phyloP scores from a whole-genome alignment of 1,140 invertebrate species.

The Adelges cooleyi region DNA sequence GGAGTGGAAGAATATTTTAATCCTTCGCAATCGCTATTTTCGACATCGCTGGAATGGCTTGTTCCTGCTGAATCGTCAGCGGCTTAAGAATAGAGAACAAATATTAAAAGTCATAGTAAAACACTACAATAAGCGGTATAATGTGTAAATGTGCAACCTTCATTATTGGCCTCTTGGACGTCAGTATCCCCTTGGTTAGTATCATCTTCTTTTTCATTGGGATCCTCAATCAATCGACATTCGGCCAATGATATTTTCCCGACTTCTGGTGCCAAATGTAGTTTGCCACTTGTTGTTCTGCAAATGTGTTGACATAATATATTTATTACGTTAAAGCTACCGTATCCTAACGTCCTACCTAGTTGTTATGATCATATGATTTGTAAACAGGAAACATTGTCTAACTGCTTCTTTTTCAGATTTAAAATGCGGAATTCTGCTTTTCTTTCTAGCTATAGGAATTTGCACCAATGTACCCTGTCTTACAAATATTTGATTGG shows the following conservation, averaged over 20 bases:
- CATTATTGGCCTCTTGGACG: constrained; percentile 43
- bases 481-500: constrained; percentile 82
- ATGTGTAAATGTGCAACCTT: constrained; percentile 41
- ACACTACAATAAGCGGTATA: constrained; percentile 33
- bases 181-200: constrained; percentile 14
- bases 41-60: constrained; percentile 10
- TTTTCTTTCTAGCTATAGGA: constrained; percentile 49
- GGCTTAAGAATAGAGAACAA: neutral
- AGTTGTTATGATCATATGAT: constrained; percentile 72
- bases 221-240: constrained; percentile 71
- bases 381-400: constrained; percentile 79
- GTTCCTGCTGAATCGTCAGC: constrained; percentile 21
- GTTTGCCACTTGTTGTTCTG: constrained; percentile 54
- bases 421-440: constrained; percentile 40
- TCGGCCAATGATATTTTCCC: constrained; percentile 76
- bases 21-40: constrained; percentile 22
- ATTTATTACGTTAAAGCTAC: no score
- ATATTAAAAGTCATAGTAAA: neutral
- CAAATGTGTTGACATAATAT: no score
- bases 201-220: constrained; percentile 40
- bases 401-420: constrained; percentile 61
- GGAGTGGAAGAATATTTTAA: constrained; percentile 16
- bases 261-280: constrained; percentile 70
- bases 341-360: constrained; percentile 38
- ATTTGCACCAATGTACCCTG: constrained; percentile 65